A percentile compares a stretch with the other conserved stretches of the same genome.
Evolutionary conservation across 2,113 vertebrate genomes (phyloP).

Genomic region (Cottus gobio): DNA sequence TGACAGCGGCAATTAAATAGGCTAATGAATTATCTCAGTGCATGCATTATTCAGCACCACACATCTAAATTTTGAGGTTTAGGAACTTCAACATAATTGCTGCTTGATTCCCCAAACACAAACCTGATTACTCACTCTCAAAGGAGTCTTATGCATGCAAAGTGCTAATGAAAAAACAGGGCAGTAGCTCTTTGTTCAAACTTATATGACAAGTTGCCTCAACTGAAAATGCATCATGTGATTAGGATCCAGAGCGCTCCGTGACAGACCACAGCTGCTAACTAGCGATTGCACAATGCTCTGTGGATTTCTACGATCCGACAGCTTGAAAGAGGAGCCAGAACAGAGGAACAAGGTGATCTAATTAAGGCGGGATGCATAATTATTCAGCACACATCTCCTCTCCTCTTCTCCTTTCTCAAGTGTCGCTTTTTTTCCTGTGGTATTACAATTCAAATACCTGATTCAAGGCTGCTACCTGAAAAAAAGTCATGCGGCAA

Average conservation of each 20-base stretch:
- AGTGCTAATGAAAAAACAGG: slow-evolving; percentile 35
- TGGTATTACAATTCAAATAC: slow-evolving; percentile 15
- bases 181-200: slow-evolving; percentile 39
- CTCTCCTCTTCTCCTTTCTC: not conserved
- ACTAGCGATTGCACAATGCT: slow-evolving; percentile 40
- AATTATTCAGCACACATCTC: slow-evolving; percentile 45
- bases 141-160: slow-evolving; percentile 17
- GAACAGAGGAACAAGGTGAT: slow-evolving; percentile 44
- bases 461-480: slow-evolving; percentile 2
- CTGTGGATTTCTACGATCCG: slow-evolving; percentile 18
- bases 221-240: slow-evolving; percentile 54
- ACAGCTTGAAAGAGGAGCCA: slow-evolving; percentile 38
- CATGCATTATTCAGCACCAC: slow-evolving; percentile 39
- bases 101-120: slow-evolving; percentile 40
- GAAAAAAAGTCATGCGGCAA: not conserved
- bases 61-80: slow-evolving; percentile 41
- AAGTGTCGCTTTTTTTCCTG: slow-evolving; percentile 1
- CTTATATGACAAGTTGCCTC: slow-evolving; percentile 21
- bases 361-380: slow-evolving; percentile 61
- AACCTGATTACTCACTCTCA: slow-evolving; percentile 42
- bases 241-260: slow-evolving; percentile 44
- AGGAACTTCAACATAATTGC: slow-evolving; percentile 50
- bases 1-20: slow-evolving; percentile 48
- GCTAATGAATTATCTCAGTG: slow-evolving; percentile 41
- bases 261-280: slow-evolving; percentile 60